Evolutionary conservation across 2,797 vertebrate genomes (phyloP).

Genomic region (Phataginus tricuspis): DNA sequence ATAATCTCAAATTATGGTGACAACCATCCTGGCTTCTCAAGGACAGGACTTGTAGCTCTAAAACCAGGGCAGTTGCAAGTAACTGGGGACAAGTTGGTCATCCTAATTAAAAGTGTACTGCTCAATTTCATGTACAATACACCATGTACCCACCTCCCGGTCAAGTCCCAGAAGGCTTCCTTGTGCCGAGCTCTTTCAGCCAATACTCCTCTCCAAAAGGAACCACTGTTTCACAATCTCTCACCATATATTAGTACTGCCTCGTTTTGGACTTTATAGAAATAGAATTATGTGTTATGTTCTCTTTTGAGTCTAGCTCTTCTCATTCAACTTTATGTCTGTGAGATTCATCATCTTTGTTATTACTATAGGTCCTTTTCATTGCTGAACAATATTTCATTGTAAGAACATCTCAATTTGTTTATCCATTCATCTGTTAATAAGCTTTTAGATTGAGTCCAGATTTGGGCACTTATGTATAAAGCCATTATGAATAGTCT

Average conservation of each 20-base stretch:
- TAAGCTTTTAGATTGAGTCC: background rate
- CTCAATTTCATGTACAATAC: background rate
- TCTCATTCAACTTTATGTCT: background rate
- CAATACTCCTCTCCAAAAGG: background rate
- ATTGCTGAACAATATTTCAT: background rate
- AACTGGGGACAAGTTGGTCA: background rate
- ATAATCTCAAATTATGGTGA: background rate
- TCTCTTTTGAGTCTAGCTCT: background rate
- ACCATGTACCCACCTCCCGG: too few relatives aligned
- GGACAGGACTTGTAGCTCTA: background rate
- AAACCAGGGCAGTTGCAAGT: background rate
- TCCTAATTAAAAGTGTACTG: background rate
- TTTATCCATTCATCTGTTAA: background rate
- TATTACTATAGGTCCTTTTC: background rate
- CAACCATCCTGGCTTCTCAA: background rate
- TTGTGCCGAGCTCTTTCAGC: background rate
- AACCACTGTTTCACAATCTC: background rate
- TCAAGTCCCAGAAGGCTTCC: background rate
- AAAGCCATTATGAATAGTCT: background rate
- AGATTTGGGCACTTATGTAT: background rate
- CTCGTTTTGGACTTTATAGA: background rate
- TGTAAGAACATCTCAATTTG: background rate
- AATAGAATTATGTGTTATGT: background rate
- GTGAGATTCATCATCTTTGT: background rate
- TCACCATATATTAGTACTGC: background rate